Percentiles rank a stretch among this genome's conserved stretches.
phyloP scores from a whole-genome alignment of 2,797 vertebrate species.

The Echeneis naucrates region DNA sequence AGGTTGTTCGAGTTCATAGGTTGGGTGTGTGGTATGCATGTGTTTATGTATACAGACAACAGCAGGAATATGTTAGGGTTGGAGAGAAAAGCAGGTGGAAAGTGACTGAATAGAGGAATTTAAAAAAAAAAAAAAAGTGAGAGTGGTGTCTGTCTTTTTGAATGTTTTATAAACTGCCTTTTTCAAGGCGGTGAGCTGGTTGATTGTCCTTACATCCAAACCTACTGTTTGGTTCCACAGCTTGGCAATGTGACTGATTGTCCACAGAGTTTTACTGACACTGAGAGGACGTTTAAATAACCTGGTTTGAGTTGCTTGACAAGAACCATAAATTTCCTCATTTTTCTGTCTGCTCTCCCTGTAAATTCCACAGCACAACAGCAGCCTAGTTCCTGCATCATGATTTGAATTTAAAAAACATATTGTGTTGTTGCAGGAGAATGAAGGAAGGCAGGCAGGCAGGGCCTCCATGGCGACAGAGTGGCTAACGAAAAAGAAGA shows the following conservation, averaged over 20 bases:
- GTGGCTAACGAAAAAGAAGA: slow-evolving; percentile 46
- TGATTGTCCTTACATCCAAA: slow-evolving; percentile 60
- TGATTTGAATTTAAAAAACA: slow-evolving; percentile 16
- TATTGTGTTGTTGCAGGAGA: slow-evolving; percentile 15
- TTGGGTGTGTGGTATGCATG: slow-evolving; percentile 41
- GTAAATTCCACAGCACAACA: slow-evolving; percentile 35
- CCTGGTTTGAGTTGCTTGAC: slow-evolving; percentile 45
- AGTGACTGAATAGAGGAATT: slow-evolving; percentile 5
- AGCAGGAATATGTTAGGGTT: neutral
- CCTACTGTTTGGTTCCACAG: slow-evolving; percentile 38
- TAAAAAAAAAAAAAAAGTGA: slow-evolving; percentile 30
- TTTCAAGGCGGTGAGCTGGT: slow-evolving; percentile 30
- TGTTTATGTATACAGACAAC: slow-evolving; percentile 33
- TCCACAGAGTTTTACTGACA: slow-evolving; percentile 49
- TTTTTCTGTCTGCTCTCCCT: slow-evolving; percentile 21
- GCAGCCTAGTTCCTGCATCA: slow-evolving; percentile 32
- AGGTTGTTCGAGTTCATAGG: slow-evolving; percentile 40
- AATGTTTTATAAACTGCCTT: slow-evolving; percentile 49
- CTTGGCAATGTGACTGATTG: slow-evolving; percentile 51
- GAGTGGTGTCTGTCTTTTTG: slow-evolving; percentile 30
- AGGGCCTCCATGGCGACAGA: slow-evolving; percentile 44
- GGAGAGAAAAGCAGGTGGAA: neutral
- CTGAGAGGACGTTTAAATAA: slow-evolving; percentile 29
- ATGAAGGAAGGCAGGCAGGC: slow-evolving; percentile 8
- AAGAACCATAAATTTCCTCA: slow-evolving; percentile 19